A percentile compares a stretch with the other conserved stretches of the same genome.
Conservation (phyloP, 2,113 vertebrate species). For the Saccopteryx leptura region DNA sequence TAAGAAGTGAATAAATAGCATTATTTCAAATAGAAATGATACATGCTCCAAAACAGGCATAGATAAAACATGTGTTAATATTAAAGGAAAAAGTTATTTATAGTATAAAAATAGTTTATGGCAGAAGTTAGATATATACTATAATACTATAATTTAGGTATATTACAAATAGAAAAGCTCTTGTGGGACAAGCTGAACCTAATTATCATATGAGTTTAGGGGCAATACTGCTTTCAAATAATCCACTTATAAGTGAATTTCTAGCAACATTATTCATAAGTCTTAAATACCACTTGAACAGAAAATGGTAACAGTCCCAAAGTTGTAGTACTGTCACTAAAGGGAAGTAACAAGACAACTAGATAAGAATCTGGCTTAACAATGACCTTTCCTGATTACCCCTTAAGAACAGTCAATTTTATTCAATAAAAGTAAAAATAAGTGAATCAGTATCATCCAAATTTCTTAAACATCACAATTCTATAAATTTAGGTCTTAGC, state of each 20-base stretch:
- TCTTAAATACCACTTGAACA: not conserved
- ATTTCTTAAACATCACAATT: slow-evolving; percentile 54
- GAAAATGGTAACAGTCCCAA: not conserved
- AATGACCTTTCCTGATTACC: not conserved
- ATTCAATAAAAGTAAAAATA: slow-evolving; percentile 56
- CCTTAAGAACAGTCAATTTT: slow-evolving; percentile 48
- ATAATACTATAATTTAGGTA: not conserved
- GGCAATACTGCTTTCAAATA: slow-evolving; percentile 1
- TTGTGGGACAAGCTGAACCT: not conserved
- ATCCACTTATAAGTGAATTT: not conserved
- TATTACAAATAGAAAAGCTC: slow-evolving; percentile 23
- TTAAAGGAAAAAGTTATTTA: slow-evolving; percentile 4
- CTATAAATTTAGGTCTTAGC: not conserved
- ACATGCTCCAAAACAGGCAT: not conserved
- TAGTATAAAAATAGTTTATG: not conserved
- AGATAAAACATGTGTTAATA: slow-evolving; percentile 36
- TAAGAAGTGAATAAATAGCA: slow-evolving; percentile 1
- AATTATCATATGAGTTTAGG: slow-evolving; percentile 16
- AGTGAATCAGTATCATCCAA: not conserved
- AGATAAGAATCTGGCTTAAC: not conserved
- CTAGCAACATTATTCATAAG: not conserved
- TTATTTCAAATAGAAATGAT: slow-evolving; percentile 34
- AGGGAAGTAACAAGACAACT: not conserved
- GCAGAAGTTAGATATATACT: not conserved
- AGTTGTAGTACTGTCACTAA: not conserved